phyloP scores from a whole-genome alignment of 2,113 vertebrate species.

The Pipa parva region DNA sequence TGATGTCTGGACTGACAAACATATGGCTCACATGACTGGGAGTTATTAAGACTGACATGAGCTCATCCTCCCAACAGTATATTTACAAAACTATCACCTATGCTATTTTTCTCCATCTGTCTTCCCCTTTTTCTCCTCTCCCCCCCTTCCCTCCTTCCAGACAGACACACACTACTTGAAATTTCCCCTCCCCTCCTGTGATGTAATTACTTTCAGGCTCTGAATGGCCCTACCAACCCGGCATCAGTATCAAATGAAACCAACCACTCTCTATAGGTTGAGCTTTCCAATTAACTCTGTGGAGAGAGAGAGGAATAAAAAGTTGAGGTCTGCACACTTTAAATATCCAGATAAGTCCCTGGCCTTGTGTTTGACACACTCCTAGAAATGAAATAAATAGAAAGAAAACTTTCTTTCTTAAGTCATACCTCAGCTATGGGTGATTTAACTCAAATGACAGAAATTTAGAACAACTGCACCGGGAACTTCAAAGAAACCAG shows the following conservation, averaged over 20 bases:
- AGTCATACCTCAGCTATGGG: conserved; percentile 14
- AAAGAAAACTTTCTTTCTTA: conserved; percentile 12
- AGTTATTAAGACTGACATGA: conserved; percentile 20
- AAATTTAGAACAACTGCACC: conserved; percentile 25
- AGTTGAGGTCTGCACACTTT: conserved; percentile 2
- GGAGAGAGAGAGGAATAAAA: conserved; percentile 20
- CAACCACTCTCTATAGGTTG: conserved; percentile 24
- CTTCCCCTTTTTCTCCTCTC: conserved; percentile 10
- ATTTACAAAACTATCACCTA: conserved; percentile 36
- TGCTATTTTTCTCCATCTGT: conserved; percentile 33
- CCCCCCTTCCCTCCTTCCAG: neutral
- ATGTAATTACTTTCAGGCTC: conserved; percentile 29
- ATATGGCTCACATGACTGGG: conserved; percentile 19
- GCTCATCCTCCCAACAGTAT: conserved; percentile 32
- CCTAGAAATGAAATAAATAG: conserved; percentile 11
- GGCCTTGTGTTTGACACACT: conserved; percentile 16
- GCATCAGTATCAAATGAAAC: conserved; percentile 33
- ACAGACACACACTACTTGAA: conserved; percentile 4
- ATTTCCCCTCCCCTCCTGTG: conserved; percentile 27
- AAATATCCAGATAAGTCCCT: neutral
- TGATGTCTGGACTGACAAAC: conserved; percentile 11
- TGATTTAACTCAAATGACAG: conserved; percentile 39
- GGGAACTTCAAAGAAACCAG: conserved; percentile 27
- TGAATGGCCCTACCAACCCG: conserved; percentile 35
- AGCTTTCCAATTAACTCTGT: conserved; percentile 29